Conservation (phyloP, 1,140 invertebrate species). For the Odontomachus brunneus region DNA sequence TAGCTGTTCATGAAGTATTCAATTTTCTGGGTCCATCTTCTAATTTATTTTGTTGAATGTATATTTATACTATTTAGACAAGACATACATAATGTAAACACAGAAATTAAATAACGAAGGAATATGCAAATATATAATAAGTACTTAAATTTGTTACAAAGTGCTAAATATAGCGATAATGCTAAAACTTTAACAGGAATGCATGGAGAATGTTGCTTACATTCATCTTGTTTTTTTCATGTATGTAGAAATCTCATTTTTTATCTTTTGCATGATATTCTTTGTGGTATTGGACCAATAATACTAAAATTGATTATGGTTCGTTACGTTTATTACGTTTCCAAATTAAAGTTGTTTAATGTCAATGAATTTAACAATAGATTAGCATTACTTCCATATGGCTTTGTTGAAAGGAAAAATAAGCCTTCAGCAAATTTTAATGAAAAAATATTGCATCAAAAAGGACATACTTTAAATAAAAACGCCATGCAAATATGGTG, state of each 20-base stretch:
- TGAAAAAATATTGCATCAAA: not conserved
- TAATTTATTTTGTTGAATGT: constrained; percentile 33
- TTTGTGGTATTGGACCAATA: constrained; percentile 23
- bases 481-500: constrained; percentile 18
- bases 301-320: constrained; percentile 7
- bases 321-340: not conserved
- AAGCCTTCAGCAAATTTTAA: constrained; percentile 18
- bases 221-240: constrained; percentile 18
- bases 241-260: constrained; percentile 4
- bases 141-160: constrained; percentile 1
- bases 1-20: constrained; percentile 7
- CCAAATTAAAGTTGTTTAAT: not conserved
- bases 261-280: constrained; percentile 25
- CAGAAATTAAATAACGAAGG: constrained; percentile 2
- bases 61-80: constrained; percentile 28
- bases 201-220: constrained; percentile 17
- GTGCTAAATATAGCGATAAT: constrained; percentile 10
- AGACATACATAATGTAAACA: constrained; percentile 1
- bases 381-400: not conserved
- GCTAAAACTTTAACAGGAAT: constrained; percentile 15
- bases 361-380: not conserved
- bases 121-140: constrained; percentile 12
- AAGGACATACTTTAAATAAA: not conserved
- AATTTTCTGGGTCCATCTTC: constrained; percentile 13
- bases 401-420: constrained; percentile 7